phyloP scores from a whole-genome alignment of 2,797 vertebrate genomes.

The Leucoraja ocellata region DNA sequence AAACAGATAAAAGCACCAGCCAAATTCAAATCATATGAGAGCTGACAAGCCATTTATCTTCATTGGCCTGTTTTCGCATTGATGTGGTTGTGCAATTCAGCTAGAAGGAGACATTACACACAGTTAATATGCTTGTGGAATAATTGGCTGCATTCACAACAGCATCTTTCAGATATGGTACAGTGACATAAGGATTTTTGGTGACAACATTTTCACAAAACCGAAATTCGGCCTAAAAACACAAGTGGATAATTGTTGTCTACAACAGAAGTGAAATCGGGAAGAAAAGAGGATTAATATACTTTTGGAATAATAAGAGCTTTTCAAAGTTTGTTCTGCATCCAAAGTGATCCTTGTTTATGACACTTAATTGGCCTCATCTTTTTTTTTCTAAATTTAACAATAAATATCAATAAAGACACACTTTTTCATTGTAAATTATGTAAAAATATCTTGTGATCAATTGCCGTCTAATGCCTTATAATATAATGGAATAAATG shows the following conservation, averaged over 20 bases:
- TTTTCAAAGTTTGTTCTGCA: not conserved
- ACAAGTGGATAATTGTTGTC: not conserved
- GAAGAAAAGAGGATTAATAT: not conserved
- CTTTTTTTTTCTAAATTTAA: not conserved
- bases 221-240: not conserved
- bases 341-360: not conserved
- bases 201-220: not conserved
- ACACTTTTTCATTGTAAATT: not conserved
- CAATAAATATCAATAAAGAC: not conserved
- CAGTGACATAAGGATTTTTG: constrained; percentile 1
- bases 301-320: not conserved
- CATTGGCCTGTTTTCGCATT: constrained; percentile 28
- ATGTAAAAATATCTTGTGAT: not conserved
- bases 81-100: constrained; percentile 14
- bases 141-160: constrained; percentile 1
- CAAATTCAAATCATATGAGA: constrained; percentile 28
- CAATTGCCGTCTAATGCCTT: not conserved
- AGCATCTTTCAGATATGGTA: not conserved
- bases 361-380: not conserved
- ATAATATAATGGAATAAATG: not conserved
- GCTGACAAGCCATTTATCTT: constrained; percentile 34
- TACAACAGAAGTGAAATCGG: no score
- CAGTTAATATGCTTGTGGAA: constrained; percentile 2
- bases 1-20: constrained; percentile 26
- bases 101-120: constrained; percentile 23